phyloP scores from a whole-genome alignment of 2,797 vertebrate species.

The Rhabdomys pumilio region DNA sequence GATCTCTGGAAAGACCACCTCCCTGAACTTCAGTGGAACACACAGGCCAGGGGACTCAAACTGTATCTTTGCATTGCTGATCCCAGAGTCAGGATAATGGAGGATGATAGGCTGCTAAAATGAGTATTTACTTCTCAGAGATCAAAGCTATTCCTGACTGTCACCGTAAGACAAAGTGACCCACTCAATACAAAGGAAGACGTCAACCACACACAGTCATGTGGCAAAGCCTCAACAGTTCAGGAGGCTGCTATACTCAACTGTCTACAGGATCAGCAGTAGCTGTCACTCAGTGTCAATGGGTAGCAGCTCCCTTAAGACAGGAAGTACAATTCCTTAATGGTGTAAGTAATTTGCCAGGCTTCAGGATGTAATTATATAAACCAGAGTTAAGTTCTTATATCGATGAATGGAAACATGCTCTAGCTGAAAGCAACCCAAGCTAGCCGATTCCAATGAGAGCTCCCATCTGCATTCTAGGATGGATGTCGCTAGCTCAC shows the following conservation, averaged over 20 bases:
- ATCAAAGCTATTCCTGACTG: neutral
- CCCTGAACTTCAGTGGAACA: neutral
- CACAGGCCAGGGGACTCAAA: neutral
- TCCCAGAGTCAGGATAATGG: neutral
- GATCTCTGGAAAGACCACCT: neutral
- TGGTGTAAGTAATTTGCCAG: constrained; percentile 58
- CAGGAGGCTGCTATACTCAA: constrained; percentile 75
- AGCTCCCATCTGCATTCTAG: constrained; percentile 66
- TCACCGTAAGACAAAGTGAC: constrained; percentile 34
- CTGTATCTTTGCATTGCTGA: neutral
- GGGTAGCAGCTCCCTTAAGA: constrained; percentile 64
- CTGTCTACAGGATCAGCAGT: constrained; percentile 76
- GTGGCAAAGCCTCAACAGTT: constrained; percentile 43
- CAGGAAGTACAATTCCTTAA: constrained; percentile 78
- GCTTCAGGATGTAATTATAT: constrained; percentile 66
- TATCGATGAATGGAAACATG: constrained; percentile 55
- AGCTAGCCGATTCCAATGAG: constrained; percentile 64
- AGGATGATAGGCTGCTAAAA: neutral
- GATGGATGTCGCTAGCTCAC: constrained; percentile 47
- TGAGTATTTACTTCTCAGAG: constrained; percentile 39
- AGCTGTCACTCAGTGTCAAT: constrained; percentile 74
- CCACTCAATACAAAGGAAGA: neutral
- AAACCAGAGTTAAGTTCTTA: constrained; percentile 65
- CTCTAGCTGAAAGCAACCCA: constrained; percentile 61
- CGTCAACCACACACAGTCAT: constrained; percentile 47